Evolutionary conservation across 1,140 invertebrate genomes (phyloP), one percentile per base, ranked within the genome.

Genomic region (Drosophila punjabiensis): DNA sequence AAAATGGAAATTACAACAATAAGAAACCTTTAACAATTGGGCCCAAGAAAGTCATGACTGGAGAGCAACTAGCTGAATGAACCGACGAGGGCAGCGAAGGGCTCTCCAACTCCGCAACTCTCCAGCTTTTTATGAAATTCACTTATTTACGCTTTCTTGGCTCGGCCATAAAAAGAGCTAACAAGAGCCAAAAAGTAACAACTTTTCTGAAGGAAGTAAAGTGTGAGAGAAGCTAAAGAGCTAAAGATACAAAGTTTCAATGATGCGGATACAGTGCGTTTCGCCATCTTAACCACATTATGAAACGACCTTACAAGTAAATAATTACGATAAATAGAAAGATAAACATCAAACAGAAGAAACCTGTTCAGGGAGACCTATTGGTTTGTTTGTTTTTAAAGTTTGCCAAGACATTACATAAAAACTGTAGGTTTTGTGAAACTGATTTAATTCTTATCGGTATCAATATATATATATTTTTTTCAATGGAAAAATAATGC

Each of bases 111-210:
- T 24, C 20, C 5, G 18, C 35, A 67, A 37, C 13, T 56, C 18
- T 37, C 18, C 35, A 32, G 37, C 24, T 76, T 48, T 79, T 53
- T 55, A 63, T 53, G 55, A 85, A 88, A 88, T 73, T 79, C 66
- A 79, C 80, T 89, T 89, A 75, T 89, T 79, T 90, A 89, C 82
- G 86, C 84, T 87, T 87, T 87, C 84, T 81, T 80, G 80, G 80
- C 80, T 62, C 64, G 39, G 68, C 55, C 64, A 66, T 62, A 37
- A 37, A 41, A 41, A 65, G 45, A 64, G 48, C 18, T 16, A 52
- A 69, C 18, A 48, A 62, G 65, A 63, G 56, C 20, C 11, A 37
- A 35, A 67, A 35, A 74, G 59, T 58, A 82, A 53, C 52, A 39
- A 32, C 28, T 41, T 59, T 43, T 65, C 58, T 59, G 43, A 67